phyloP scores from a whole-genome alignment of 2,797 vertebrate genomes.

The Hybognathus amarus region DNA sequence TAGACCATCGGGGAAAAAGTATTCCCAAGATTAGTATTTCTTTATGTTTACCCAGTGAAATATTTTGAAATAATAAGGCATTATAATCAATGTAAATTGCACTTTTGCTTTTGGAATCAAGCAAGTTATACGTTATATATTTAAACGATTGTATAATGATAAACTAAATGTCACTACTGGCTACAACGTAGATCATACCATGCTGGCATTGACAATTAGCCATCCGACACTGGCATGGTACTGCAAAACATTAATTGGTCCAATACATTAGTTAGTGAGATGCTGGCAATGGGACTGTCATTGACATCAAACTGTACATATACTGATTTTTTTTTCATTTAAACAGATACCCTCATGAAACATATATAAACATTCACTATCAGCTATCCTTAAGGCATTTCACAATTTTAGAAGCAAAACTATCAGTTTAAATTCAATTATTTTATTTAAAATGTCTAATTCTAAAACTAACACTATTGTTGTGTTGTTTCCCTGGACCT shows the following conservation, averaged over 20 bases:
- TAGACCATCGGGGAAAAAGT: not conserved
- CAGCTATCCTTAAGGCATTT: not conserved
- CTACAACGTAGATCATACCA: not conserved
- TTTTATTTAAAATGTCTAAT: not conserved
- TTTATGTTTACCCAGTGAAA: not conserved
- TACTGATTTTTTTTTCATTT: not conserved
- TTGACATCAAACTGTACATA: not conserved
- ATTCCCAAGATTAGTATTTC: not conserved
- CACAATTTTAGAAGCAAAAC: conserved; percentile 1
- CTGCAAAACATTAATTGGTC: not conserved
- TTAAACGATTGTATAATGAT: not conserved
- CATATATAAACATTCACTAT: not conserved
- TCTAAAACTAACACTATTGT: not conserved
- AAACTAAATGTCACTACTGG: not conserved
- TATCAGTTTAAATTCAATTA: not conserved
- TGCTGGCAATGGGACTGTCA: not conserved
- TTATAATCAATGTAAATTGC: not conserved
- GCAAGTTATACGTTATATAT: not conserved
- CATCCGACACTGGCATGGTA: not conserved
- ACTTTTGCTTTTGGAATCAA: not conserved
- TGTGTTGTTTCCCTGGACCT: conserved; percentile 24
- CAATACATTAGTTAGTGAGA: not conserved
- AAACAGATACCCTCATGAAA: not conserved
- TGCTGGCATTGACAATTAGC: conserved; percentile 6
- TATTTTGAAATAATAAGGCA: not conserved